These are phyloP conservation scores for Apamea monoglypha DNA, from an alignment of 2,888 invertebrate genomes.

Conservation along the genomic window DNA sequence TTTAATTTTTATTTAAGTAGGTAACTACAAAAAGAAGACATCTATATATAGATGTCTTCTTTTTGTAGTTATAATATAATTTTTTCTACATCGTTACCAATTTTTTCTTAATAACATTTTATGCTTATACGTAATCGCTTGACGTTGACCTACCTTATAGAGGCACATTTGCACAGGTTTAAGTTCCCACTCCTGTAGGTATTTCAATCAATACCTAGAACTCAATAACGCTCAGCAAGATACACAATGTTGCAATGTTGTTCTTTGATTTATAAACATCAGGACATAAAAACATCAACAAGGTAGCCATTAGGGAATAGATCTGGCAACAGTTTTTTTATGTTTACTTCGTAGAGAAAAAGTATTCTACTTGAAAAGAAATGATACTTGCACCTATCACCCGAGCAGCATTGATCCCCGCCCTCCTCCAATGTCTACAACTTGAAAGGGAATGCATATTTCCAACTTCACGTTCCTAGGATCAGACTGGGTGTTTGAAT, in stretches of 20 bases:
- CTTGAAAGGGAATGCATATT: constrained; percentile 7
- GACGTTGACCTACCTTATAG: not conserved
- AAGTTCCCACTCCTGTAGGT: not conserved
- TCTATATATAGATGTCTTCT: no score
- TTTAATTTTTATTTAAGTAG: not conserved
- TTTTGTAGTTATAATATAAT: not conserved
- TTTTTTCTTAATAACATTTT: not conserved
- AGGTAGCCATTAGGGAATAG: no score
- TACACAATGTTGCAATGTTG: not conserved
- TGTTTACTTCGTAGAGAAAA: not conserved
- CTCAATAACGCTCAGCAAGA: not conserved
- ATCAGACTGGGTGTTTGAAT: constrained; percentile 10
- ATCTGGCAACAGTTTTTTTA: no score
- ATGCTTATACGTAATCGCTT: not conserved
- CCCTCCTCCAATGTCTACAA: constrained; percentile 4
- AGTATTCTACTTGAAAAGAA: not conserved
- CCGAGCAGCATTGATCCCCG: not conserved
- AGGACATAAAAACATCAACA: not conserved
- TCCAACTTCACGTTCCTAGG: constrained; percentile 20
- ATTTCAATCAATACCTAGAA: not conserved
- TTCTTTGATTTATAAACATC: not conserved
- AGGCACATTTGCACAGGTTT: not conserved
- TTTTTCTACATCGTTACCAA: not conserved
- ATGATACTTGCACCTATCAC: not conserved
- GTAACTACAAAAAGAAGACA: no score